Evolutionary conservation across 2,113 vertebrate species (phyloP), one percentile per base, ranked within the genome.

Genomic region (Callospermophilus lateralis): DNA sequence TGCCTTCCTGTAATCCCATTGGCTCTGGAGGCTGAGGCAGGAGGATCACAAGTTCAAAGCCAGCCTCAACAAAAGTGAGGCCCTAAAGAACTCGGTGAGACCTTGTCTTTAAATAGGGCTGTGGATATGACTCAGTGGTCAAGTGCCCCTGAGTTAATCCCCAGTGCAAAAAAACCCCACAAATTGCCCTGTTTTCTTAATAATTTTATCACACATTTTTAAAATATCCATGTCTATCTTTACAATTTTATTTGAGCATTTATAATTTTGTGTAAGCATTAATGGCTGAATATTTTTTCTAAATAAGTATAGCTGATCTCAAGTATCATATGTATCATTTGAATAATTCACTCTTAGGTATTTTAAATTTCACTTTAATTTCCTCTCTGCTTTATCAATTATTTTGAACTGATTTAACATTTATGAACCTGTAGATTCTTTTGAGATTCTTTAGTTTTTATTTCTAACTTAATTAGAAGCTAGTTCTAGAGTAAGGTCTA

Each of bases 201-300:
- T 55, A 8, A 48, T 37, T 76, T 80, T 51, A 53, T 39, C 37
- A 79, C 4, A 72, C 67, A 22, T 79, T 63, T 90, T 55, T 45
- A 5, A 79, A 34, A 79, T 42, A 70, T 67, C 42, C 55, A 32
- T 93, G 4, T 24, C 90, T 97, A 85, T 84, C 84, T 53, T 32
- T 87, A 68, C 16, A 74, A 48, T 32, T 53, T n/a, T 1, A 19
- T 12, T 88, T 51, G 17, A 28, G 24, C 24, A 63, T 28, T 63
- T 63, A 63, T 63, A 10, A 28, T 24, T 63, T 63, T 63, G 8
- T 63, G 24, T 63, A 63, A 28, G 9, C 61, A 63, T 28, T 63
- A 10, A 63, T 63, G 61, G 9, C 61, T 28, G 9, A 9, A 63
- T 28, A 63, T 63, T 34, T 78, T 92, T 11, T 85, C 17, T 81